Evolutionary conservation across 2,113 vertebrate species (phyloP).

Genomic region (Mobula birostris): DNA sequence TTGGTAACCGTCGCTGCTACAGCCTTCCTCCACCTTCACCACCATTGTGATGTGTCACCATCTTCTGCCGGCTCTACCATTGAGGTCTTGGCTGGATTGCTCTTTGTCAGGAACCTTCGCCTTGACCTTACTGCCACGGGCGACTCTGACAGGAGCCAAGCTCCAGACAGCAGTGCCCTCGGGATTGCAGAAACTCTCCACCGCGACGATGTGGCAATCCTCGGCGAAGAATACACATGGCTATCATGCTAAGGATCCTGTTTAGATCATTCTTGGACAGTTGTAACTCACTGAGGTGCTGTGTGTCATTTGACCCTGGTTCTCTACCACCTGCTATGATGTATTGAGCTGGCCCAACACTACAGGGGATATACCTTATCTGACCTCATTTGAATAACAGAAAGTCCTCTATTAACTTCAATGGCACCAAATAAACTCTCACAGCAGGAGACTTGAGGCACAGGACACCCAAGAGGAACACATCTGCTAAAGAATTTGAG

Average conservation of each 20-base stretch:
- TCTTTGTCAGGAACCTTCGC: too few relatives aligned
- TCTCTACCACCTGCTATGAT: not conserved
- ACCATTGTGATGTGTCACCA: too few relatives aligned
- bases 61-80: too few relatives aligned
- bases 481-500: slow-evolving; percentile 9
- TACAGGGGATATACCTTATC: not conserved
- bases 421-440: not conserved
- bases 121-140: too few relatives aligned
- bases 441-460: not conserved
- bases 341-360: not conserved
- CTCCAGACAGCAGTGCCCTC: too few relatives aligned
- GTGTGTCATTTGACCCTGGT: not conserved
- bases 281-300: not conserved
- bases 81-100: too few relatives aligned
- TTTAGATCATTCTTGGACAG: not conserved
- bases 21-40: too few relatives aligned
- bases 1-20: too few relatives aligned
- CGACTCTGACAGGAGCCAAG: too few relatives aligned
- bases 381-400: not conserved
- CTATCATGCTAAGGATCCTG: not conserved
- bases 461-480: not conserved
- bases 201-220: too few relatives aligned
- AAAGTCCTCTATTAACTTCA: not conserved
- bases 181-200: too few relatives aligned
- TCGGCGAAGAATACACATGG: too few relatives aligned